A percentile compares a stretch with the other conserved stretches of the same genome.
phyloP scores from a whole-genome alignment of 2,113 vertebrate genomes.

The Coracopsis vasa region DNA sequence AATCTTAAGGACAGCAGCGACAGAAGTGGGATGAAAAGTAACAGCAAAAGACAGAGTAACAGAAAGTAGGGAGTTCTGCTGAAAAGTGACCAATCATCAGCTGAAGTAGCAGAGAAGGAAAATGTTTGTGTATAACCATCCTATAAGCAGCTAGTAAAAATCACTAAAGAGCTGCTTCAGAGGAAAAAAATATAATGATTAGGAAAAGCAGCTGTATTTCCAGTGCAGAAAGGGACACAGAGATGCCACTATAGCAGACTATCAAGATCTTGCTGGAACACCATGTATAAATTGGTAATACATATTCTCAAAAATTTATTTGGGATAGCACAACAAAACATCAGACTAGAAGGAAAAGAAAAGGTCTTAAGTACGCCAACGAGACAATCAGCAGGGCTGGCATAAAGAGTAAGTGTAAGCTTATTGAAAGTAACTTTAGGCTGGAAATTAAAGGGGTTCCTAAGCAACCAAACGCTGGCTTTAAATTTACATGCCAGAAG shows the following conservation, averaged over 20 bases:
- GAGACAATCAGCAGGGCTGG: neutral
- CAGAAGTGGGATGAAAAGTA: neutral
- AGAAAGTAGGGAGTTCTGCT: neutral
- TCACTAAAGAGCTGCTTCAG: neutral
- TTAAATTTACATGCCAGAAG: neutral
- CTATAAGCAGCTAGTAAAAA: neutral
- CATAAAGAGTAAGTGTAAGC: neutral
- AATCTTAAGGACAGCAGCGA: neutral
- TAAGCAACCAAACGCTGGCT: neutral
- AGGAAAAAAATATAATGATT: neutral
- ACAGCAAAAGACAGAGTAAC: neutral
- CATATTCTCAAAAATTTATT: neutral
- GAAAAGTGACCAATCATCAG: neutral
- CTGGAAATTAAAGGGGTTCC: neutral
- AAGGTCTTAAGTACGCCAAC: neutral
- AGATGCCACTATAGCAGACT: accelerated
- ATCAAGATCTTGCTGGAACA: neutral
- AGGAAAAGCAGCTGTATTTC: neutral
- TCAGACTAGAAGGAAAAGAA: neutral
- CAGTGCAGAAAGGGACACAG: neutral
- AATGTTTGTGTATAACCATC: neutral
- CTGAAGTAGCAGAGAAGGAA: neutral
- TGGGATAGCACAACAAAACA: neutral
- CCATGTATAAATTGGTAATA: neutral
- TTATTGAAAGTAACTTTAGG: neutral